Evolutionary conservation across 2,113 vertebrate genomes (phyloP), one percentile per base, ranked within the genome.

Genomic region (Cephalophus harveyi): DNA sequence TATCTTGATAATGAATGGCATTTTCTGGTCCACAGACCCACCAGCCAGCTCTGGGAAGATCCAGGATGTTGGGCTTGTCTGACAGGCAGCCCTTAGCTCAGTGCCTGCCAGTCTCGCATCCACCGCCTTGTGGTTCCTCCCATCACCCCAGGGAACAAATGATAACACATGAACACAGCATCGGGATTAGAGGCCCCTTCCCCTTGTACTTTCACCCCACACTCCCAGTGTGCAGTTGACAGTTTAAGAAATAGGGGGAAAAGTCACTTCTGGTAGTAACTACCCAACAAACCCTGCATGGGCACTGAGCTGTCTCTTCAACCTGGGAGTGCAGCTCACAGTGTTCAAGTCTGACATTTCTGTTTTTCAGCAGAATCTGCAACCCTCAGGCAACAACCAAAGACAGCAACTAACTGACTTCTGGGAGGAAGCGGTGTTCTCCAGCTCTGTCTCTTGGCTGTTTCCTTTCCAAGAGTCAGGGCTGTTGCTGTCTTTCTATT

Each of bases 171-270:
- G 50, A 33, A 46, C 2, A 12, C 43, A 12, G 10, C 21, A 2
- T 57, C 3, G 5, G 28, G 17, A 15, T 9, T 15, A 17, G 55
- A 50, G 57, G 21, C 21, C 40, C n/a, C 30, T 79, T 82, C 19
- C 23, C 7, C 43, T 33, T 2, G 7, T 7, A 2, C 7, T 12
- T 7, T 16, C 1, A 12, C 21, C 40, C 7, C 1, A 2, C 2
- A 11, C 14, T 23, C 11, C 16, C 16, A 0, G 25, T 62, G 15
- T 71, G 27, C 33, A 74, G 28, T 21, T 3, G 17, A 23, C 25
- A 1, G 64, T 43, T 16, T n/a, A 67, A 90, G 71, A 78, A 52
- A 43, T 2, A 7, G 55, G 2, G 54, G 23, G 48, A 6, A 13
- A 46, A n/a, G 7, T 71, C 46, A 30, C 23, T 62, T 88, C 40